Base-by-base conservation (phyloP, 2,888 invertebrate species). In the Amitus sp. region DNA sequence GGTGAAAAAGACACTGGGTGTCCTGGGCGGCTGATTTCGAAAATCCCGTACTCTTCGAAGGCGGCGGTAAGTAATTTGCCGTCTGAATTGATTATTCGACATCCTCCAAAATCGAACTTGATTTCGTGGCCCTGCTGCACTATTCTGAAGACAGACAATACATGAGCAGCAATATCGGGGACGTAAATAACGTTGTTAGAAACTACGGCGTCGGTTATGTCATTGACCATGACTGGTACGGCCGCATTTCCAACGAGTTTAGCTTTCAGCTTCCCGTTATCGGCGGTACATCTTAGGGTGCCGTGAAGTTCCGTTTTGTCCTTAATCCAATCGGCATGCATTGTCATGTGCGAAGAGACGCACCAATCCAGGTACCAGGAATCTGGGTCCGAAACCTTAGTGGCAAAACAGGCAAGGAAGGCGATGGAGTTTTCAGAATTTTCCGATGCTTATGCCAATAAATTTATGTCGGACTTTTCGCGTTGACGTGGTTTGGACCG, bases 11-110 rank as follows among this genome's bases (percentile, higher is more conserved):
- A n/a, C n/a, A n/a, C n/a, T n/a, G n/a, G n/a, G n/a, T n/a, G n/a
- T n/a, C n/a, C n/a, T n/a, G 19, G 12, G 2, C 20, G 23, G 40
- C 55, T 48, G 9, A 64, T 43, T 39, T 49, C 47, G 23, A 58
- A 62, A 20, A 62, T 50, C 9, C 57, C 50, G n/a, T 47, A 23
- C 23, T 20, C 40, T 47, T 65, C 48, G 10, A 43, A 53, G 10
- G 51, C 13, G 33, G n/a, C n/a, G 23, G 19, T 43, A 7, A 19
- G 30, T 50, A 60, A 39, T 60, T 51, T 33, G 33, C 42, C 47
- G 54, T 49, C 13, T 57, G n/a, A 23, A 70, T 61, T 15, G 6
- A 6, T 13, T 6, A 40, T 48, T 39, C n/a, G n/a, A n/a, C n/a
- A n/a, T n/a, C n/a, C n/a, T n/a, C n/a, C n/a, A n/a, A n/a, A n/a